Base-by-base conservation (phyloP, 2,888 invertebrate species). In the Cryptus viduatorius region DNA sequence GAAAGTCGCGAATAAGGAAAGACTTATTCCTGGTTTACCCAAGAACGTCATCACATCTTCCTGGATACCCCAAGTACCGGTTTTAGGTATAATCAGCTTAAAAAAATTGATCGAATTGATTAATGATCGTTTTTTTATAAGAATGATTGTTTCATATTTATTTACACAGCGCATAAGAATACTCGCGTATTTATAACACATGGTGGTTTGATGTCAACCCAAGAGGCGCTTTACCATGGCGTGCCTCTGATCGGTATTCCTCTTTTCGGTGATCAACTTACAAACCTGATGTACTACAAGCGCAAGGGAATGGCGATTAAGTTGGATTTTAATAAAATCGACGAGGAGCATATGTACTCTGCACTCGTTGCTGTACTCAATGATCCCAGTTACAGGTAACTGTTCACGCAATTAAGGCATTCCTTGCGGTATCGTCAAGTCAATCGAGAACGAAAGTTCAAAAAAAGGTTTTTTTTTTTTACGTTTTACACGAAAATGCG, bases 301-400 rank as follows among this genome's bases (percentile, higher is more conserved):
- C 75, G 83, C 1, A 88, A 81, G n/a, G 87, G 89, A 4, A 88
- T 90, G 50, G 90, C 91, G 3, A 65, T 91, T 4, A 42, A 50
- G 4, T 67, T 90, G 16, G 67, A 87, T 71, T 75, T 83, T 42
- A 10, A 84, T 14, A 68, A 86, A 12, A 71, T 95, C 1, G 93
- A 93, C 0, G 91, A 91, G 50, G 89, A 93, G 14, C 90, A 90
- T 5, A 79, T 95, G 56, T 89, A 92, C 1, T 75, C 86, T 1
- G 93, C 93, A 50, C 87, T 95, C 1, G 89, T 92, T n/a, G 86
- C 90, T 14, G 88, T 95, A 42, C 83, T 94, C 14, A 85, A 89
- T 1, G 92, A 95, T 84, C 93, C 93, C 0, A 89, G 88, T 10
- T 94, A 94, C 84, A 93, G 89, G 86, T 91, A 79, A 72, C 37